Evolutionary conservation across 92 coral and sea anemone genomes (phyloP), one percentile per base, ranked within the genome.

Genomic region (Porites divaricata): DNA sequence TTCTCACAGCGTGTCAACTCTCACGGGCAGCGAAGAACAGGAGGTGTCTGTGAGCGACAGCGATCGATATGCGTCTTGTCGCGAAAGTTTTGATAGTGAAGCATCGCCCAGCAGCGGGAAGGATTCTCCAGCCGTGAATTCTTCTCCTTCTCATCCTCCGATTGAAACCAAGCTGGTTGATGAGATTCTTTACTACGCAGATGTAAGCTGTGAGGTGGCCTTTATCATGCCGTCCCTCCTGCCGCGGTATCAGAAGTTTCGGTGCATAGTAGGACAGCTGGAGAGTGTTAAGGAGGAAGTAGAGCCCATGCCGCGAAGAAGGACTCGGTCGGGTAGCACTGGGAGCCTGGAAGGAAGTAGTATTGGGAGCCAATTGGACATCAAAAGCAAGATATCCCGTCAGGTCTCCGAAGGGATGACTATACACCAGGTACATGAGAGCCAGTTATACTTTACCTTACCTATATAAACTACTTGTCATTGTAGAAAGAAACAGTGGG

Each of bases 121-220:
- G 26, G 70, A 69, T 73, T 89, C 82, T 13, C 83, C 90, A 20
- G 58, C 73, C 22, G 50, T 72, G 11, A 50, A 49, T 45, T 88
- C 85, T 35, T 81, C 91, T 6, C 61, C 45, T 50, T 58, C 77
- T 64, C 56, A 13, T 19, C 20, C 80, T 10, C 71, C 56, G 62
- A 19, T n/a, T 2, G 77, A 84, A 16, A 88, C 81, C 48, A 89
- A 80, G 79, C 89, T 81, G 17, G 75, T 85, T 19, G 93, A 96
- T 67, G 94, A 95, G 79, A 95, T 97, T 72, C 93, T 97, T 41
- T 97, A 97, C 84, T 95, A 89, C 72, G 97, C 98, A 11, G 95
- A 94, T 74, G 93, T 91, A 25, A 87, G 98, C 74, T 86, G 98
- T 68, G 99, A 97, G 67, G 93, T 97, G 50, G 99, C 99, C 6